Conservation (phyloP, 1,140 invertebrate genomes). For the Drosophila persimilis region DNA sequence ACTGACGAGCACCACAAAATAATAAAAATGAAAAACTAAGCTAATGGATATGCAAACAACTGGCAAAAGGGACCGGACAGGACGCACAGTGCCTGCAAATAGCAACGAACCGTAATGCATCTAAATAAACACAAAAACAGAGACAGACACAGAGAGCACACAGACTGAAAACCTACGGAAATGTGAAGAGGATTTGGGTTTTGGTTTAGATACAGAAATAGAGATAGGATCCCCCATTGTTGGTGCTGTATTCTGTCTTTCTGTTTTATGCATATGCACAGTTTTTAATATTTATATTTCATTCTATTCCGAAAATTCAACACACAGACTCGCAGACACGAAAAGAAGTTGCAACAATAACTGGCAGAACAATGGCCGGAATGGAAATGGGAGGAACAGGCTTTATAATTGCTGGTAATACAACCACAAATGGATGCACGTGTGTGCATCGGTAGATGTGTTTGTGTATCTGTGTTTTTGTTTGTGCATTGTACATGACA, state of each 20-base stretch:
- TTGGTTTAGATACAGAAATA: conserved; percentile 27
- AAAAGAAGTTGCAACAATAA: conserved; percentile 42
- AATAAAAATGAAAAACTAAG: conserved; percentile 32
- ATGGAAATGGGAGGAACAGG: conserved; percentile 24
- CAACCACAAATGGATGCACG: conserved; percentile 55
- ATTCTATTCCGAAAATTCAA: conserved; percentile 51
- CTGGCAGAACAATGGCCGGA: conserved; percentile 35
- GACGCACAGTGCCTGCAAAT: conserved; percentile 51
- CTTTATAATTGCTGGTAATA: conserved; percentile 70
- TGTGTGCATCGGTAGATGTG: conserved; percentile 16
- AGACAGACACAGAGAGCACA: conserved; percentile 22
- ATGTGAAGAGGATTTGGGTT: conserved; percentile 45
- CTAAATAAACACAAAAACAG: conserved; percentile 65
- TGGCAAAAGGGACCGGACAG: conserved; percentile 53
- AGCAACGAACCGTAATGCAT: conserved; percentile 63
- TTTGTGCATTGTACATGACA: conserved; percentile 37
- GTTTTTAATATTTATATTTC: conserved; percentile 62
- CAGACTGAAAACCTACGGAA: conserved; percentile 37
- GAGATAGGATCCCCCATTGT: conserved; percentile 12
- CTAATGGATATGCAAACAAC: conserved; percentile 69
- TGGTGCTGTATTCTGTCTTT: conserved; percentile 34
- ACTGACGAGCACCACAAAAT: conserved; percentile 36
- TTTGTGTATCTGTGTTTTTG: conserved; percentile 5
- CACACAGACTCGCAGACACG: conserved; percentile 4
- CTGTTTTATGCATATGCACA: conserved; percentile 54